Base-by-base conservation (phyloP, 2,888 invertebrate species). In the Dicranocentrus wangi region DNA sequence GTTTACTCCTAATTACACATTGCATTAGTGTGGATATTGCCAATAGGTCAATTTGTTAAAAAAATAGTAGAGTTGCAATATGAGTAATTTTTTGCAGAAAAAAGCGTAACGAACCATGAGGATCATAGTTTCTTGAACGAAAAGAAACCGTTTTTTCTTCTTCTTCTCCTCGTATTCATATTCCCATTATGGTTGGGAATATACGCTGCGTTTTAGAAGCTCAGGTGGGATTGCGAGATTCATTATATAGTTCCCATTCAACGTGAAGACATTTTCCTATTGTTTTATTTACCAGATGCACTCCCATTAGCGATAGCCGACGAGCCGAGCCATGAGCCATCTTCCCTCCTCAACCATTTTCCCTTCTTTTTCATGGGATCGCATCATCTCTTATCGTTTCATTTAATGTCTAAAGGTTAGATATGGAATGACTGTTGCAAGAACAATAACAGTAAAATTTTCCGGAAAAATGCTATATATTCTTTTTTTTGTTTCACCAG, bases 361-460 rank as follows among this genome's bases (percentile, higher is more conserved):
- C 13, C 60, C 15, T 21, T 53, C 53, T 21, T 61, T 28, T 69
- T 69, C 32, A 69, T 55, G 53, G 32, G n/a, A n/a, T n/a, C n/a
- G 13, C 39, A 39, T 43, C 53, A 69, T 53, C 60, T 68, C n/a
- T 55, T 71, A 60, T 55, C 70, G 25, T 71, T 71, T 43, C 70
- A 42, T 71, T 71, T 71, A 71, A 60, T 71, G 60, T 60, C 42
- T 1, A 25, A 71, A 71, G 70, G 70, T 71, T 58, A 71, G 70
- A 71, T 60, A 43, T 42, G 60, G 58, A 55, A 25, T 19, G 17
- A 39, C 21, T 70, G 58, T 60, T 71, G 69, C 32, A 43, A 25
- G 55, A 71, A 71, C 39, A 42, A 71, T 71, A 71, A 71, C 58
- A 69, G 69, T 69, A 68, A 51, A 66, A 68, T 28, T 68, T 68